phyloP scores from a whole-genome alignment of 2,888 invertebrate species.

The Eupithecia subfuscata region DNA sequence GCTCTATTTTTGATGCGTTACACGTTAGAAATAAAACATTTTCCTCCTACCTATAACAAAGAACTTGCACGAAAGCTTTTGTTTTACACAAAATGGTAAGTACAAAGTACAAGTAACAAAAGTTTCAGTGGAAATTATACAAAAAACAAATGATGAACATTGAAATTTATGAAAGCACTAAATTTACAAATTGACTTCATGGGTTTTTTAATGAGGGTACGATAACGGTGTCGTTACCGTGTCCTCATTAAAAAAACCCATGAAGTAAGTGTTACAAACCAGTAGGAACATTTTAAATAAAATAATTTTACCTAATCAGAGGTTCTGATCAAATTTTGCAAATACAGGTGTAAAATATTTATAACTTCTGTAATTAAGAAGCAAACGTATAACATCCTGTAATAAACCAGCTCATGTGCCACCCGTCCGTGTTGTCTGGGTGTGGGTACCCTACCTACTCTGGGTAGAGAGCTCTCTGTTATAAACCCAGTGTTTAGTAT shows the following conservation, averaged over 20 bases:
- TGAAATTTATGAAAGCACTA: slow-evolving; percentile 1
- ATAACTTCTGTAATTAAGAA: slow-evolving; percentile 12
- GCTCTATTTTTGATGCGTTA: too few species aligned
- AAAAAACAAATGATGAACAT: slow-evolving; percentile 3
- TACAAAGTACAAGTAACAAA: neutral
- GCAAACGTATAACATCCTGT: slow-evolving; percentile 17
- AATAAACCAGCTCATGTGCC: slow-evolving; percentile 13
- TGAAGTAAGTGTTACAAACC: too few species aligned
- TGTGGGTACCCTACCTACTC: neutral
- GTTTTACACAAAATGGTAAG: neutral
- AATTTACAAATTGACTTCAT: too few species aligned
- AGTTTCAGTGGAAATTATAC: neutral
- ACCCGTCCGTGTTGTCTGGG: neutral
- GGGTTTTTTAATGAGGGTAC: neutral
- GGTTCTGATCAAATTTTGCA: slow-evolving; percentile 11
- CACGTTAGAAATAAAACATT: neutral
- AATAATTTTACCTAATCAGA: slow-evolving; percentile 20
- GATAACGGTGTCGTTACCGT: neutral
- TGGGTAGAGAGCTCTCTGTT: too few species aligned
- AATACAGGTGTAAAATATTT: slow-evolving; percentile 2
- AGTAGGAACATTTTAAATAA: slow-evolving; percentile 4
- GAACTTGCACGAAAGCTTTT: neutral
- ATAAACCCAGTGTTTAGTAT: neutral
- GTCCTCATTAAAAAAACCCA: too few species aligned
- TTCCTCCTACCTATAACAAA: neutral